Percentiles rank a stretch among this genome's conserved stretches.
phyloP scores from a whole-genome alignment of 1,140 invertebrate genomes.

The Colletes latitarsis region DNA sequence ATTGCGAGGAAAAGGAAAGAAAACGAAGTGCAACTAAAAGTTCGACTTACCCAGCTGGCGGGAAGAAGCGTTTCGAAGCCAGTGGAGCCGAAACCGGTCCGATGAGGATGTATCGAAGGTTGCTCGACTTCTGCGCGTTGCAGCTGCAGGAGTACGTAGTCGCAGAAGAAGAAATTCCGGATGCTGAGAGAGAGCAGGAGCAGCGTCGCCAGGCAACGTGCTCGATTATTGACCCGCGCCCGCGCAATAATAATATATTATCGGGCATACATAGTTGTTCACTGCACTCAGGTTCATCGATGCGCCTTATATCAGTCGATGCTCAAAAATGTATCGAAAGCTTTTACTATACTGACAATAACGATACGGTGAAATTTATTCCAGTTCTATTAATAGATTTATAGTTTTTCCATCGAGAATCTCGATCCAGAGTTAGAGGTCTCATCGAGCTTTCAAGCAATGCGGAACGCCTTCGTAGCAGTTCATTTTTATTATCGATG shows the following conservation, averaged over 20 bases:
- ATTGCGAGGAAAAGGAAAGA: background rate
- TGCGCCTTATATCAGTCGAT: conserved; percentile 16
- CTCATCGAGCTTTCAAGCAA: background rate
- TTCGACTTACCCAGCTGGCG: conserved; percentile 14
- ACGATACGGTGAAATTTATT: background rate
- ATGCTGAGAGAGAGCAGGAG: conserved; percentile 59
- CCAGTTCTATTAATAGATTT: background rate
- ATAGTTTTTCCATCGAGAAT: background rate
- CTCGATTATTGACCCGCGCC: conserved; percentile 78
- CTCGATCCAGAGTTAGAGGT: background rate
- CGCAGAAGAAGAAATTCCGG: conserved; percentile 47
- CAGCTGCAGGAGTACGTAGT: conserved; percentile 47
- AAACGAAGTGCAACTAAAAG: background rate
- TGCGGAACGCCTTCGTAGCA: background rate
- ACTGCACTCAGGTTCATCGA: conserved; percentile 18
- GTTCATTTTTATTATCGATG: background rate
- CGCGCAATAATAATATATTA: conserved; percentile 76
- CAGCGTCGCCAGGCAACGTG: conserved; percentile 72
- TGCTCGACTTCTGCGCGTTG: conserved; percentile 54
- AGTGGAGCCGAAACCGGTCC: conserved; percentile 28
- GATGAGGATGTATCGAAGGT: conserved; percentile 42
- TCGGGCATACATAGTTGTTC: conserved; percentile 52
- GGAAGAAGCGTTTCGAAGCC: background rate
- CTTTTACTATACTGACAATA: background rate
- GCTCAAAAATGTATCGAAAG: conserved; percentile 3